phyloP scores from a whole-genome alignment of 2,797 vertebrate species.

The Eupleurogrammus muticus region DNA sequence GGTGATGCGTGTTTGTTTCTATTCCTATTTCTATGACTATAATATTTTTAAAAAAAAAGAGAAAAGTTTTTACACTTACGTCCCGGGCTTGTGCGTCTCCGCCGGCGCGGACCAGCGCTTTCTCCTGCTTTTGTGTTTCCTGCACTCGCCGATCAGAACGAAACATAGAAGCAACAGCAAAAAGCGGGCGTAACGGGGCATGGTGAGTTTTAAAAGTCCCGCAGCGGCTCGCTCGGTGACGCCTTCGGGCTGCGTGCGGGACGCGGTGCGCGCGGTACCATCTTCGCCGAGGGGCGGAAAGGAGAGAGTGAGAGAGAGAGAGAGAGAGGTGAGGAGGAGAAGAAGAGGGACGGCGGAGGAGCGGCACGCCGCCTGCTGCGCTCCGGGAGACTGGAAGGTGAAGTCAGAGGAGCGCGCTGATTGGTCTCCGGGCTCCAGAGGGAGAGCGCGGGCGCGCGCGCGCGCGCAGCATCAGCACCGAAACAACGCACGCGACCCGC shows the following conservation, averaged over 20 bases:
- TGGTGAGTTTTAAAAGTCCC: slow-evolving; percentile 69
- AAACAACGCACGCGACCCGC: neutral
- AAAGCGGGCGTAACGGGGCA: slow-evolving; percentile 83
- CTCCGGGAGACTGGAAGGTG: slow-evolving; percentile 49
- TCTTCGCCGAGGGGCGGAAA: slow-evolving; percentile 42
- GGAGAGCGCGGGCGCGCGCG: slow-evolving; percentile 25
- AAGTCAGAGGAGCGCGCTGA: slow-evolving; percentile 58
- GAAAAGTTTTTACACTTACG: slow-evolving; percentile 77
- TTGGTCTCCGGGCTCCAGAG: slow-evolving; percentile 66
- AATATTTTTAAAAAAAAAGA: neutral
- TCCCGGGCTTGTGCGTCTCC: slow-evolving; percentile 82
- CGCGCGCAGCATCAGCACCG: slow-evolving; percentile 67
- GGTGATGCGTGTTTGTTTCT: neutral
- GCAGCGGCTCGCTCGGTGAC: slow-evolving; percentile 60
- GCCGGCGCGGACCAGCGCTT: slow-evolving; percentile 86
- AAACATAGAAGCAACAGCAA: slow-evolving; percentile 84
- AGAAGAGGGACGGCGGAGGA: slow-evolving; percentile 12
- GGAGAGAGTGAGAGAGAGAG: neutral
- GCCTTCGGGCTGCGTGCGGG: slow-evolving; percentile 53
- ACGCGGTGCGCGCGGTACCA: slow-evolving; percentile 72
- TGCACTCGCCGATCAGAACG: slow-evolving; percentile 83
- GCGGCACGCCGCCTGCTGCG: slow-evolving; percentile 35
- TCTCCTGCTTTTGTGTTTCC: slow-evolving; percentile 84
- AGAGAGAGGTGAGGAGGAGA: neutral
- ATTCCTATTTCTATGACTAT: neutral